phyloP scores from a whole-genome alignment of 2,888 invertebrate genomes.

The Caenorhabditis drosophilae region DNA sequence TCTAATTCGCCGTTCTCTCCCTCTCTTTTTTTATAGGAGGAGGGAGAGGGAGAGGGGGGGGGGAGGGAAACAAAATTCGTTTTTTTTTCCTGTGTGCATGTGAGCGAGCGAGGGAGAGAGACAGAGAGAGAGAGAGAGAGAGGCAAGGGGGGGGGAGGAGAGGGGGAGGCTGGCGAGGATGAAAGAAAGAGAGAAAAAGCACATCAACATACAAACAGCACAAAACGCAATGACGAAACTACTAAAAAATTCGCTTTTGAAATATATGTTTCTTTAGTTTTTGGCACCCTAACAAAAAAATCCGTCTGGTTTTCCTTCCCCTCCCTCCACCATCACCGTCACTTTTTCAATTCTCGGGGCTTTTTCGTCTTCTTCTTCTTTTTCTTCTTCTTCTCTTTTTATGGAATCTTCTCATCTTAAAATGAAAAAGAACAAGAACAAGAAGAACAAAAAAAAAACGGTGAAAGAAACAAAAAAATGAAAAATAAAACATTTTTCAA shows the following conservation, averaged over 20 bases:
- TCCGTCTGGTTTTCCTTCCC: not conserved
- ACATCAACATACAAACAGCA: slow-evolving; percentile 19
- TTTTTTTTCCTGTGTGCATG: no score
- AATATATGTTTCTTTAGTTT: no score
- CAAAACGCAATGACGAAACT: slow-evolving; percentile 32
- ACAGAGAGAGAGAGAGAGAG: slow-evolving; percentile 10
- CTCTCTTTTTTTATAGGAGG: no score
- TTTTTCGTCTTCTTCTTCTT: no score
- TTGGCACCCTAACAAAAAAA: not conserved
- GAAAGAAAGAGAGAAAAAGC: not conserved
- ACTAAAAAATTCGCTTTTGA: slow-evolving; percentile 8
- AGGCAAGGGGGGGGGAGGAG: no score
- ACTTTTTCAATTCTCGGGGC: slow-evolving; percentile 5
- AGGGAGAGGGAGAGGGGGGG: no score
- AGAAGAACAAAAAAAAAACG: not conserved
- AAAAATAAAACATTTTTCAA: no score
- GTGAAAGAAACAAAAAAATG: no score
- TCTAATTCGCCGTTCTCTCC: no score
- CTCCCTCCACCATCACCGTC: not conserved
- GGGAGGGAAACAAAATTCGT: no score
- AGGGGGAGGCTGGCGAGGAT: not conserved
- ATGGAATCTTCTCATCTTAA: not conserved
- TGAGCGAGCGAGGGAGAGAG: not conserved
- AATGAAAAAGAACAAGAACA: not conserved
- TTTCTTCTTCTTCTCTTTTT: not conserved